Evolutionary conservation across 1,140 invertebrate species (phyloP).

Genomic region (Pseudomyrmex flavicornis): DNA sequence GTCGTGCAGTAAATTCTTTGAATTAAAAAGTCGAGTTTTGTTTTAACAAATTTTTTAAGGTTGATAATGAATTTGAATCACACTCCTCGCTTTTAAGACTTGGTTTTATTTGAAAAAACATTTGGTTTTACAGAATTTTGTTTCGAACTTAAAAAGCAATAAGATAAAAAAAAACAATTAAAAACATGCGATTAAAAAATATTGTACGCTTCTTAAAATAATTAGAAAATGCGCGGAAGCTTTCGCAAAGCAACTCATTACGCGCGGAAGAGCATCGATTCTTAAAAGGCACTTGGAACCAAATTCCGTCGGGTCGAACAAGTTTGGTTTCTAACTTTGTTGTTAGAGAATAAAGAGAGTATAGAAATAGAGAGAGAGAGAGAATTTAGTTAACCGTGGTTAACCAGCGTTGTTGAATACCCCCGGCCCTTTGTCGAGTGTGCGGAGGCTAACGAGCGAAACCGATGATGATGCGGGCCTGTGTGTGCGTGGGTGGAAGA

Average conservation of each 20-base stretch:
- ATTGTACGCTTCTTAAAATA: no score
- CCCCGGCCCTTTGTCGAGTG: constrained; percentile 46
- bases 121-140: no score
- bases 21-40: background rate
- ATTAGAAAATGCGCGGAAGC: background rate
- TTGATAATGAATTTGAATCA: no score
- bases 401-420: constrained; percentile 25
- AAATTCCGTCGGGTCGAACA: no score
- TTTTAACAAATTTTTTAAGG: background rate
- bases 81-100: no score
- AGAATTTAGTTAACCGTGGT: constrained; percentile 48
- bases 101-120: no score
- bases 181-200: no score
- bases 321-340: background rate
- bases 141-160: no score
- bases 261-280: constrained; percentile 11
- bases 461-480: constrained; percentile 62
- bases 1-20: background rate
- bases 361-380: constrained; percentile 16
- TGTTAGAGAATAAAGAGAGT: background rate
- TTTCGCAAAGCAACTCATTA: background rate
- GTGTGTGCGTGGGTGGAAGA: constrained; percentile 28
- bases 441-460: constrained; percentile 65
- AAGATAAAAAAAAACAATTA: no score
- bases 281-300: background rate